Evolutionary conservation across 2,888 invertebrate genomes (phyloP).

Genomic region (Scrobipalpa atriplicella): DNA sequence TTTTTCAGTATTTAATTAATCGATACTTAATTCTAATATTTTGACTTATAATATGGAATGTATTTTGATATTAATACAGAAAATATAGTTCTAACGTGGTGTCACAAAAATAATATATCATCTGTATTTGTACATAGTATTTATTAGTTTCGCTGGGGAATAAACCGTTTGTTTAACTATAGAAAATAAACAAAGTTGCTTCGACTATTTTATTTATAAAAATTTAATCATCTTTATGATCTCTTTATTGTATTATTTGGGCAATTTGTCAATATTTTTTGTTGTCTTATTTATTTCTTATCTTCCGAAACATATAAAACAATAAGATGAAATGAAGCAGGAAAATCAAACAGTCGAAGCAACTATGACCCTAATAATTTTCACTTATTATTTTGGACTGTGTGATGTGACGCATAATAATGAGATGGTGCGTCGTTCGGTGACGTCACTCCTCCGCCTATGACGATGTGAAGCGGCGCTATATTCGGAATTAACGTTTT

Average conservation of each 20-base stretch:
- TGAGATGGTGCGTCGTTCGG: conserved; percentile 47
- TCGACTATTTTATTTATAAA: not conserved
- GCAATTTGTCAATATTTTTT: not conserved
- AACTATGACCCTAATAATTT: conserved; percentile 3
- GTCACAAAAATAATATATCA: conserved; percentile 75
- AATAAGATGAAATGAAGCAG: too few relatives aligned
- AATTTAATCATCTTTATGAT: not conserved
- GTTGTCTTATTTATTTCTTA: too few relatives aligned
- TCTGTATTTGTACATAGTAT: conserved; percentile 69
- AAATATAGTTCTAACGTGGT: conserved; percentile 55
- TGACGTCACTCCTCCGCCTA: conserved; percentile 69
- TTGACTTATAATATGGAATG: conserved; percentile 24
- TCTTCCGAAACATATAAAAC: not conserved
- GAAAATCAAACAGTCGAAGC: too few relatives aligned
- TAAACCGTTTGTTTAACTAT: conserved; percentile 51
- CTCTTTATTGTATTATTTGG: not conserved
- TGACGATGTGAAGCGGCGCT: conserved; percentile 54
- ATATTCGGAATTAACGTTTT: conserved; percentile 63
- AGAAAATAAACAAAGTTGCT: conserved; percentile 9
- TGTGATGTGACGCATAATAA: conserved; percentile 1
- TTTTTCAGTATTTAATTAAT: conserved; percentile 49
- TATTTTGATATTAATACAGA: conserved; percentile 17
- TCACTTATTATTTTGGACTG: conserved; percentile 4
- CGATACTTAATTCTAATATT: conserved; percentile 31
- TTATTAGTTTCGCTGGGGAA: conserved; percentile 81